These are phyloP conservation scores for Pagrus major DNA, from an alignment of 2,113 vertebrate species.

Conservation along the genomic window DNA sequence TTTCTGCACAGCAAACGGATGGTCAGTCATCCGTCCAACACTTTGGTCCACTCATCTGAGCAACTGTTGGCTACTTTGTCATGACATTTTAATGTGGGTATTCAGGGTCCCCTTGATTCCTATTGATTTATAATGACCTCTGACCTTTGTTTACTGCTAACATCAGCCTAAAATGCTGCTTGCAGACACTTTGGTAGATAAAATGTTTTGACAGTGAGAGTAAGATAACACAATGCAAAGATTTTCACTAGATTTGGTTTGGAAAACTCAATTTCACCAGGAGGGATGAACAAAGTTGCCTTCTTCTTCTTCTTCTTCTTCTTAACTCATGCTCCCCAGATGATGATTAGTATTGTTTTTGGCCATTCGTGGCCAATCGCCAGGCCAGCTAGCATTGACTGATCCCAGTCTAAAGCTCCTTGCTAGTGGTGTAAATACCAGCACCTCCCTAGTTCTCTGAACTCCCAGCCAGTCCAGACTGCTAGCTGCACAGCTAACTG, in stretches of 20 bases:
- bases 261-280: neutral
- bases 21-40: constrained; percentile 42
- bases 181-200: neutral
- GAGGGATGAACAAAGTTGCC: neutral
- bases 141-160: neutral
- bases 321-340: neutral
- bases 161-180: neutral
- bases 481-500: no score
- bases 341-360: constrained; percentile 2
- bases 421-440: no score
- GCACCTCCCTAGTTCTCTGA: no score
- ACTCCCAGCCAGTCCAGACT: no score
- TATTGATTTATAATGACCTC: constrained; percentile 3
- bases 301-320: neutral
- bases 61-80: constrained; percentile 12
- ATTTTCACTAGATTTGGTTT: neutral
- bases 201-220: neutral
- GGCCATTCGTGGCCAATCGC: no score
- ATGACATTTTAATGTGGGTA: constrained; percentile 23
- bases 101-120: constrained; percentile 7
- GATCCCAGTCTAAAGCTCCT: no score
- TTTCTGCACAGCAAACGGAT: constrained; percentile 11
- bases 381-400: no score
- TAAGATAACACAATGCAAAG: neutral
- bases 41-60: constrained; percentile 35